A percentile compares a stretch with the other conserved stretches of the same genome.
phyloP scores from a whole-genome alignment of 2,888 invertebrate species.

The Congeria kusceri region DNA sequence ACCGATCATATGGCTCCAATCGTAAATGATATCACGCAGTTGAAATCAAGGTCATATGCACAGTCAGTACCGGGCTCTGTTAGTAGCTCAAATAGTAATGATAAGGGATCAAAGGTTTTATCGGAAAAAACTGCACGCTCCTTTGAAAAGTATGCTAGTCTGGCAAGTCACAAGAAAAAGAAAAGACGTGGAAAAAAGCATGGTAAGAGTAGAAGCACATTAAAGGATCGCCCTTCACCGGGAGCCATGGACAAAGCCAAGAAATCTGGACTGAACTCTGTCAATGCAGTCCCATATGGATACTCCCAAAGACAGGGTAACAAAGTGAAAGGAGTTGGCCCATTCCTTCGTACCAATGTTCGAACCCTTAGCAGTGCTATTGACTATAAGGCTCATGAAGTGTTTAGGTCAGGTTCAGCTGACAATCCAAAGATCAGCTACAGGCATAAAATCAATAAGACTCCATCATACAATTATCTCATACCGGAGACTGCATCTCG shows the following conservation, averaged over 20 bases:
- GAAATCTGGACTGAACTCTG: constrained; percentile 39
- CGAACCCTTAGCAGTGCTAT: constrained; percentile 51
- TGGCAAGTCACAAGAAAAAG: constrained; percentile 20
- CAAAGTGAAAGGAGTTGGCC: constrained; percentile 47
- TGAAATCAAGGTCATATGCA: neutral
- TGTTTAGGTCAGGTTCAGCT: constrained; percentile 63
- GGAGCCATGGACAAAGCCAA: constrained; percentile 22
- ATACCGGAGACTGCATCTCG: constrained; percentile 34
- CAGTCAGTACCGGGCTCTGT: neutral
- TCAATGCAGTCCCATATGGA: constrained; percentile 68
- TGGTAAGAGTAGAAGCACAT: constrained; percentile 18
- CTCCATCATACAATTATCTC: constrained; percentile 5
- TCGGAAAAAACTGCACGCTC: constrained; percentile 48
- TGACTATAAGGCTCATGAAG: constrained; percentile 25
- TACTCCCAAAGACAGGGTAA: constrained; percentile 44
- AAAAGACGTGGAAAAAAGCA: constrained; percentile 26
- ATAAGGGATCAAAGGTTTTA: constrained; percentile 43
- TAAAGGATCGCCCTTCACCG: constrained; percentile 38
- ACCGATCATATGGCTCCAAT: neutral
- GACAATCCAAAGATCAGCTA: constrained; percentile 66
- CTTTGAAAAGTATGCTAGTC: constrained; percentile 53
- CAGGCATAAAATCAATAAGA: constrained; percentile 55
- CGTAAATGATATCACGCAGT: neutral
- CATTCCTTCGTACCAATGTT: constrained; percentile 44
- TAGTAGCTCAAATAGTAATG: constrained; percentile 26